phyloP scores from a whole-genome alignment of 2,113 vertebrate species.

The Cryptomyrus ogoouensis region DNA sequence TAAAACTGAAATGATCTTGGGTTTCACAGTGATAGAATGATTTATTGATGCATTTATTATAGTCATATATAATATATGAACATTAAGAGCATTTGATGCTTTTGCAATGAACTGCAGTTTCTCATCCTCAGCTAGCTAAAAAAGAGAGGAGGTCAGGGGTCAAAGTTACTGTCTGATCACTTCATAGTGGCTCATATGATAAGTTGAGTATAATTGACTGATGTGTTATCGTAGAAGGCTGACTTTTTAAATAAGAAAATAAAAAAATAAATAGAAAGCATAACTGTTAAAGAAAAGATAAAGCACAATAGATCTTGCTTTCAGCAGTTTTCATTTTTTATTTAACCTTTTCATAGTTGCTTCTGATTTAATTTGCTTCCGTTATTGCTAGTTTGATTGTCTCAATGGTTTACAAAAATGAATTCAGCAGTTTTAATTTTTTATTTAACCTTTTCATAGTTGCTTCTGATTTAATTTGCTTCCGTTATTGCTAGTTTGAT shows the following conservation, averaged over 20 bases:
- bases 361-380: not conserved
- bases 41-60: not conserved
- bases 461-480: not conserved
- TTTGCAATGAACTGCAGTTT: conserved; percentile 7
- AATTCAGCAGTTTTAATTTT: too few species aligned
- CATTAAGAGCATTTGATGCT: not conserved
- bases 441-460: not conserved
- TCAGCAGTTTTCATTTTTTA: not conserved
- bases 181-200: conserved; percentile 9
- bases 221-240: conserved; percentile 15
- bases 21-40: not conserved
- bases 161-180: conserved; percentile 24
- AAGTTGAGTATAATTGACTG: conserved; percentile 32
- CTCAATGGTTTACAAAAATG: not conserved
- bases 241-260: conserved; percentile 5
- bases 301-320: not conserved
- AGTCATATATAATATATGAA: not conserved
- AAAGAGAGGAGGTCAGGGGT: conserved; percentile 25
- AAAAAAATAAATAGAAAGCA: conserved; percentile 32
- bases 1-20: not conserved
- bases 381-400: not conserved
- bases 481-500: not conserved
- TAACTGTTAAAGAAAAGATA: not conserved
- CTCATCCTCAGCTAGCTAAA: conserved; percentile 16
- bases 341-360: not conserved